Evolutionary conservation across 2,113 vertebrate species (phyloP).

Genomic region (Psilopsiagon aymara): DNA sequence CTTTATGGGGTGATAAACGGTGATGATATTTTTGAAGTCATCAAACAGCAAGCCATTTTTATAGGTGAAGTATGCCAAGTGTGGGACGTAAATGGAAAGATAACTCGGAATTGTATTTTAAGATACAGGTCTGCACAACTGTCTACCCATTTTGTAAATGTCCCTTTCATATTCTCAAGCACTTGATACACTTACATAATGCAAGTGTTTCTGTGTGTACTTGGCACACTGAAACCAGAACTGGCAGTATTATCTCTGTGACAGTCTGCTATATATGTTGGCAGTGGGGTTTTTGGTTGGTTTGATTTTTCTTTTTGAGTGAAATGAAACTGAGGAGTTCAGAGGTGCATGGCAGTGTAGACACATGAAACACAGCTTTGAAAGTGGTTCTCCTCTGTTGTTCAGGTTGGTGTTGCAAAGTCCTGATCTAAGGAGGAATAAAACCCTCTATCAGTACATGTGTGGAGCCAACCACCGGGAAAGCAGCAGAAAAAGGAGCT

Average conservation of each 20-base stretch:
- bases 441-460: neutral
- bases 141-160: neutral
- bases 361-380: neutral
- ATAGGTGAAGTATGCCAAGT: neutral
- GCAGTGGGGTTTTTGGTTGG: neutral
- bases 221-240: constrained; percentile 29
- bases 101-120: constrained; percentile 4
- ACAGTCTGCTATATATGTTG: constrained; percentile 28
- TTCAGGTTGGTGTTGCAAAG: neutral
- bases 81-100: neutral
- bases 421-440: neutral
- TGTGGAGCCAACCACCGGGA: neutral
- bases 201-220: neutral
- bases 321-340: neutral
- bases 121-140: neutral
- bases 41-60: neutral
- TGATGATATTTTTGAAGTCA: neutral
- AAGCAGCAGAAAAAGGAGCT: neutral
- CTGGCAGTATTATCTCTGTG: neutral
- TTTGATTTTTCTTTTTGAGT: neutral
- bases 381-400: neutral
- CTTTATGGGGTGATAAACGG: neutral
- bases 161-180: neutral
- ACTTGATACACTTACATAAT: constrained; percentile 25
- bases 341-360: neutral